Base-by-base conservation (phyloP, 2,888 invertebrate genomes). In the Strigamia maritima region DNA sequence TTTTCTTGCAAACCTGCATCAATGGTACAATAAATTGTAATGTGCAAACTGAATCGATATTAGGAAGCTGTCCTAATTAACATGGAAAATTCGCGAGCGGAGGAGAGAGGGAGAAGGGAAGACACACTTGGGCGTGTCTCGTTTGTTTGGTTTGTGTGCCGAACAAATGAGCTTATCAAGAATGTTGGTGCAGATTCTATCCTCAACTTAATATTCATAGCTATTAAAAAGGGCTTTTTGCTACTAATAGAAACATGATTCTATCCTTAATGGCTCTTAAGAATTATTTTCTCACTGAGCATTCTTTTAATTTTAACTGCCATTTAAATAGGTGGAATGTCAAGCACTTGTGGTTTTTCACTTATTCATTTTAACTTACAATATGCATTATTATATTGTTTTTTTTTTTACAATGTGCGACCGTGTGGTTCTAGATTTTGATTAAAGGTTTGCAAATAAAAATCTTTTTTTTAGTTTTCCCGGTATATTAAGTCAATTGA, bases 11-110 rank as follows among this genome's bases (percentile, higher is more conserved):
- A 49, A 49, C 49, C 49, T n/a, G 49, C 49, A 49, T 6, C 49
- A 49, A 49, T n/a, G 49, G 49, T 49, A 49, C 49, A 49, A 49
- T 49, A 49, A 49, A 49, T 49, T 49, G 49, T 49, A n/a, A 49
- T 49, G 49, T n/a, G 49, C n/a, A 49, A 49, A 49, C 49, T n/a
- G 49, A 49, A 49, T 49, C 49, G 49, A 49, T 49, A 49, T n/a
- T 49, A 49, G 49, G 49, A 49, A 49, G 49, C 49, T 49, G 49
- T 49, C 49, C 49, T 49, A 49, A 49, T 49, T 49, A 49, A 49
- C 49, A 49, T 49, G 49, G 49, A 49, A 49, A 49, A 49, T 49
- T 49, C 49, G n/a, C 49, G n/a, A 49, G 49, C n/a, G 49, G n/a
- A 3, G n/a, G 49, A 49, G 44, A n/a, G 44, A 14, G 49, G 49